Conservation (phyloP, 2,113 vertebrate genomes). For the Alligator sinensis region DNA sequence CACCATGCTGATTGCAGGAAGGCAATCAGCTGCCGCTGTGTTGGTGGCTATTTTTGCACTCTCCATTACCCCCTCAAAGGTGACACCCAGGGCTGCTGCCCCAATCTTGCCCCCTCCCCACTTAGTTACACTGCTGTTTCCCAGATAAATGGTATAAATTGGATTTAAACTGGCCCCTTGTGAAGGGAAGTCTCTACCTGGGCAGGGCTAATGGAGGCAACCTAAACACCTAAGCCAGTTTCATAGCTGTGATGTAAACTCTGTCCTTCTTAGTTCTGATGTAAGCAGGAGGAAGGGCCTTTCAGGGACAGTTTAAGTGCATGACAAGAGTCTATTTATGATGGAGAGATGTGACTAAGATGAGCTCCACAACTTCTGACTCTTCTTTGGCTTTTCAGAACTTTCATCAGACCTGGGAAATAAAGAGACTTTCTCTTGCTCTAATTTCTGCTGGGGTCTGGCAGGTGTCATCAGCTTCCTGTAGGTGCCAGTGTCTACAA, state of each 20-base stretch:
- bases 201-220: not conserved
- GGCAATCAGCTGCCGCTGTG: no score
- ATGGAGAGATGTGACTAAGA: not conserved
- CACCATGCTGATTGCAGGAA: not conserved
- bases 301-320: not conserved
- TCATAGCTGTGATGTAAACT: no score
- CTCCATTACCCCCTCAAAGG: no score
- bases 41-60: no score
- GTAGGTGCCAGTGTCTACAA: not conserved
- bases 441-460: not conserved
- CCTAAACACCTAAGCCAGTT: not conserved
- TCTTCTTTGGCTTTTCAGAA: not conserved
- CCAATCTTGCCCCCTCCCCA: no score
- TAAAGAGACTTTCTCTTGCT: not conserved
- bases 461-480: not conserved
- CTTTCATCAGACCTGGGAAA: not conserved
- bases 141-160: not conserved
- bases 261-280: not conserved
- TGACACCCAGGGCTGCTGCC: no score
- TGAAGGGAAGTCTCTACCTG: not conserved
- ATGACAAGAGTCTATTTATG: not conserved
- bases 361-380: not conserved
- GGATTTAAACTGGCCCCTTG: not conserved
- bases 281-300: not conserved
- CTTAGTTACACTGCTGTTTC: no score